Percentiles rank a stretch among this genome's conserved stretches.
Evolutionary conservation across 2,113 vertebrate species (phyloP).

Genomic region (Phyllostomus discolor): DNA sequence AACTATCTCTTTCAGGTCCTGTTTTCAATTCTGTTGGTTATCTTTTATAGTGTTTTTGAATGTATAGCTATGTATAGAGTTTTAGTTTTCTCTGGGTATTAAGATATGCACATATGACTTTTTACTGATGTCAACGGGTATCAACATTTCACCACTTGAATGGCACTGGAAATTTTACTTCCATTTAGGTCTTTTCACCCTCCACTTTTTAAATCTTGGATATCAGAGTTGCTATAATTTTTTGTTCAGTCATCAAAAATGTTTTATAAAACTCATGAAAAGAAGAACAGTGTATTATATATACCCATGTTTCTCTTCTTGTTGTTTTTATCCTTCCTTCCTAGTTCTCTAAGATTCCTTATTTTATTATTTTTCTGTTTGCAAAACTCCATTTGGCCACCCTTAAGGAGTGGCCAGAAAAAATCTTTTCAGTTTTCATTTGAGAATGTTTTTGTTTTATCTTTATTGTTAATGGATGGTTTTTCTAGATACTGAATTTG

Average conservation of each 20-base stretch:
- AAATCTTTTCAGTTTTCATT: not conserved
- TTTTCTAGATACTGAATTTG: not conserved
- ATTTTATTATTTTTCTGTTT: not conserved
- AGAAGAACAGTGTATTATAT: not conserved
- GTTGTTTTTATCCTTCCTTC: not conserved
- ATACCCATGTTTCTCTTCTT: not conserved
- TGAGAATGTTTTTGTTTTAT: not conserved
- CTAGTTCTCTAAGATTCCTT: not conserved
- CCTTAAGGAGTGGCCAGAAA: not conserved
- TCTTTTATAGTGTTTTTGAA: not conserved
- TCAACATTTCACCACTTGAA: not conserved
- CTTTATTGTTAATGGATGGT: not conserved
- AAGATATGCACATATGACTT: not conserved
- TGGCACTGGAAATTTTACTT: not conserved
- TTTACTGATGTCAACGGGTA: not conserved
- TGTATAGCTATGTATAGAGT: not conserved
- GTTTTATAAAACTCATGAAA: too few species aligned
- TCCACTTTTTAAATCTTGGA: not conserved
- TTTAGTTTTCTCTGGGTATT: not conserved
- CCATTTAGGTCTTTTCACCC: not conserved
- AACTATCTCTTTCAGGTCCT: not conserved
- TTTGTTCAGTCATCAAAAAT: not conserved
- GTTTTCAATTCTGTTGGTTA: not conserved
- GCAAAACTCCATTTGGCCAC: not conserved
- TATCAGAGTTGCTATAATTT: not conserved